These are phyloP conservation scores for Catharus fuscescens DNA, from an alignment of 2,113 vertebrate genomes.

Conservation along the genomic window DNA sequence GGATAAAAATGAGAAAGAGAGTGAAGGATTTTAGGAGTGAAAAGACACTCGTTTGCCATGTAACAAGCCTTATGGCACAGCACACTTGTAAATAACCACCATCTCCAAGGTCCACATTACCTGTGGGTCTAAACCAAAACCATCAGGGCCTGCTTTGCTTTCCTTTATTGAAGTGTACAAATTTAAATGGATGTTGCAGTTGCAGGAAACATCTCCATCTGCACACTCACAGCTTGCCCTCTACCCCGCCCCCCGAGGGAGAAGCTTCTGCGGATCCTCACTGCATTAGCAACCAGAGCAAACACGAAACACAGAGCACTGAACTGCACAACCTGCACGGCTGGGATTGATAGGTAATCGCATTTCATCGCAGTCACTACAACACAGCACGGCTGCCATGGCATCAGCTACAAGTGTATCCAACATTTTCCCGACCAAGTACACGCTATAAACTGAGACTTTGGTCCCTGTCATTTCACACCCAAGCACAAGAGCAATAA, in stretches of 20 bases:
- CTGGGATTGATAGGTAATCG: not conserved
- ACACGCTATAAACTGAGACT: not conserved
- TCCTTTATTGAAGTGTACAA: not conserved
- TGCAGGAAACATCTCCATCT: slow-evolving; percentile 28
- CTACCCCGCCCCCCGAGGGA: not conserved
- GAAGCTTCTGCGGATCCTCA: slow-evolving; percentile 6
- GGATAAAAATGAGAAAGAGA: not conserved
- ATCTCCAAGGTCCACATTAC: not conserved
- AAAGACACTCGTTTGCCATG: not conserved
- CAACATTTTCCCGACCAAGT: not conserved
- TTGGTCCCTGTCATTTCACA: not conserved
- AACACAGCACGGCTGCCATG: not conserved
- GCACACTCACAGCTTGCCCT: slow-evolving; percentile 23
- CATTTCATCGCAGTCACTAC: not conserved
- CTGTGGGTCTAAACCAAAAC: not conserved
- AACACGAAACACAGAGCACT: not conserved
- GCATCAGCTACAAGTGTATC: not conserved
- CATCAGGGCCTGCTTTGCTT: not conserved
- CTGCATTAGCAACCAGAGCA: slow-evolving; percentile 13
- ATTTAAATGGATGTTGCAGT: slow-evolving; percentile 32
- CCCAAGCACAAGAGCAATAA: not conserved
- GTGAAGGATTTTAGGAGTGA: not conserved
- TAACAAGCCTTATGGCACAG: not conserved
- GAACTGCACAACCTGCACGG: not conserved
- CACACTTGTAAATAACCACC: not conserved